These are phyloP conservation scores for Tragelaphus eurycerus DNA, from an alignment of 2,797 vertebrate species.

Conservation along the genomic window DNA sequence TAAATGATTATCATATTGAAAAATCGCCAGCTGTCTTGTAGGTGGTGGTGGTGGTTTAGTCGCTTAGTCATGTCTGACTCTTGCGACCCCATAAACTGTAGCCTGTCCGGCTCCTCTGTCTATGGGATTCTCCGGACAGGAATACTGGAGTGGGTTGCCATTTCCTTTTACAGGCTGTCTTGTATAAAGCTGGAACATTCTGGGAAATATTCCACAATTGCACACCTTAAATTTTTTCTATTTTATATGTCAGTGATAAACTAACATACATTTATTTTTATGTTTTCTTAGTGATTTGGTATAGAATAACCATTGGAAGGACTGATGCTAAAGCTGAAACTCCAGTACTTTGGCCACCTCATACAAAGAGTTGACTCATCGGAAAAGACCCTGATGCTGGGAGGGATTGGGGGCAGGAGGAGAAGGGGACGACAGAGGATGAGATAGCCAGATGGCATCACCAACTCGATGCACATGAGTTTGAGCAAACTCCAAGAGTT, in stretches of 20 bases:
- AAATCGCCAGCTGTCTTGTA: background rate
- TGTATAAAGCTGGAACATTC: background rate
- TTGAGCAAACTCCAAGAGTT: too few species aligned
- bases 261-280: background rate
- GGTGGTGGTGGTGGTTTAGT: background rate
- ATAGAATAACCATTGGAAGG: background rate
- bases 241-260: background rate
- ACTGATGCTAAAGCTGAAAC: too few species aligned
- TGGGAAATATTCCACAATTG: conserved; percentile 8
- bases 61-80: background rate
- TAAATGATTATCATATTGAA: conserved; percentile 15
- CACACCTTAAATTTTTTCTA: conserved; percentile 3
- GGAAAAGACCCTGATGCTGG: too few species aligned
- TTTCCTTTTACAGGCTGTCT: background rate
- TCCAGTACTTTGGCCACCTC: too few species aligned
- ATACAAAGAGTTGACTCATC: too few species aligned
- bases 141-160: background rate
- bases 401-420: too few species aligned
- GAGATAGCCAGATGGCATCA: too few species aligned
- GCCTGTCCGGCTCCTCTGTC: background rate
- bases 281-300: conserved; percentile 21
- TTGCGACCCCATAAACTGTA: background rate
- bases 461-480: fast-evolving
- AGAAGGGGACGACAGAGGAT: too few species aligned
- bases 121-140: background rate